Base-by-base conservation (phyloP, 2,797 vertebrate genomes). In the Cephalopachus bancanus region DNA sequence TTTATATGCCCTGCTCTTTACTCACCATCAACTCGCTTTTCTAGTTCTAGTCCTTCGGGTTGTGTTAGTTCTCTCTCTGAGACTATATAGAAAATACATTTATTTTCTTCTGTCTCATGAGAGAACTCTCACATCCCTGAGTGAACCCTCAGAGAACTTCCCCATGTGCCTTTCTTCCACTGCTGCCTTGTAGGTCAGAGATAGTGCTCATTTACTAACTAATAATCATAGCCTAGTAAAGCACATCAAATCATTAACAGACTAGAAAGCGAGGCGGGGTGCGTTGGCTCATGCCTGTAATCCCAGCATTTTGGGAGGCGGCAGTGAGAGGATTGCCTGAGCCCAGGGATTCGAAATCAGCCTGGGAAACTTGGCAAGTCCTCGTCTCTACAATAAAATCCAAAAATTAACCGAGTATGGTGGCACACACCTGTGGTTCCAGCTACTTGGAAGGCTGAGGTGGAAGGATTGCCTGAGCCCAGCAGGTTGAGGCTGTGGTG, bases 51-150 rank as follows among this genome's bases (percentile, higher is more conserved):
- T 57, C 19, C 72, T 97, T 96, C 53, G 12, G 53, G 80, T 81
- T 84, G 7, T 57, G n/a, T 51, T 37, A 15, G 60, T 55, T 83
- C 57, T 86, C 10, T 94, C 76, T 94, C 78, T 86, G 33, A 93
- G 62, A 33, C n/a, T 60, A 0, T 60, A 7, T 44, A 57, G 72
- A 67, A 89, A 78, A 94, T 30, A n/a, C 69, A 49, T 86, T 69
- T 83, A 11, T 80, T 86, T 92, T 75, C n/a, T 95, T 96, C 84
- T 57, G 37, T 94, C 90, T 88, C 65, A 11, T 37, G 71, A 84
- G 74, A 91, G 49, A 83, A 72, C 33, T 37, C 60, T 74, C 12
- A 59, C 15, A 57, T 88, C 60, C 64, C 49, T 60, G 33, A 49
- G 6, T 86, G 44, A 87, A 33, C n/a, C 53, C 1, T 89, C 33